Base-by-base conservation (phyloP, 2,797 vertebrate genomes). In the Argyrosomus regius region DNA sequence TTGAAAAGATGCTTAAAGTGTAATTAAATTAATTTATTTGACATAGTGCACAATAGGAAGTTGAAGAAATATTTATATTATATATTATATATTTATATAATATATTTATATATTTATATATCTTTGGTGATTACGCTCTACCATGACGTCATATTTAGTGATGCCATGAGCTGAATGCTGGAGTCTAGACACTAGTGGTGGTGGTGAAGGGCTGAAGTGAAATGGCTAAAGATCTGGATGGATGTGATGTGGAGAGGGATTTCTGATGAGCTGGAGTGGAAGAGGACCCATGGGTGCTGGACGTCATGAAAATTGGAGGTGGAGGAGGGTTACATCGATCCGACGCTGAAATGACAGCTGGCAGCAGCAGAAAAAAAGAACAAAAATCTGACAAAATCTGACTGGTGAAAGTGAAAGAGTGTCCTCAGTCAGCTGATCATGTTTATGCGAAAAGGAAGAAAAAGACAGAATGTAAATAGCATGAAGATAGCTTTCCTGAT, bases 281-380 rank as follows among this genome's bases (percentile, higher is more conserved):
- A 39, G 35, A 39, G 49, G 66, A 69, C 39, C 16, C 39, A 45
- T 45, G 66, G 41, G 52, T 69, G 41, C 26, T 56, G 24, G 52
- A 16, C 3, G 24, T 24, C 22, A 56, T 20, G 52, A 31, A 31
- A 49, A 16, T 26, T n/a, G 46, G 62, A 64, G 46, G 18, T 14
- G 26, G 22, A 18, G 26, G 31, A 24, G n/a, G 45, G n/a, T 39
- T 52, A 11, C 48, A 50, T 3, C 20, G 9, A 59, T 71, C 56
- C 9, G 10, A 26, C 20, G 18, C 56, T 60, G 31, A 41, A 24
- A 16, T 58, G 28, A 49, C 43, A 58, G 28, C 68, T 49, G 54
- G 59, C 26, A 22, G 56, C 45, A 49, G 43, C 54, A 59, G 26
- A 49, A 54, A 17, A 35, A 35, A 17, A n/a, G 8, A 41, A 16